Evolutionary conservation across 2,888 invertebrate genomes (phyloP).

Genomic region (Adelphocoris suturalis): DNA sequence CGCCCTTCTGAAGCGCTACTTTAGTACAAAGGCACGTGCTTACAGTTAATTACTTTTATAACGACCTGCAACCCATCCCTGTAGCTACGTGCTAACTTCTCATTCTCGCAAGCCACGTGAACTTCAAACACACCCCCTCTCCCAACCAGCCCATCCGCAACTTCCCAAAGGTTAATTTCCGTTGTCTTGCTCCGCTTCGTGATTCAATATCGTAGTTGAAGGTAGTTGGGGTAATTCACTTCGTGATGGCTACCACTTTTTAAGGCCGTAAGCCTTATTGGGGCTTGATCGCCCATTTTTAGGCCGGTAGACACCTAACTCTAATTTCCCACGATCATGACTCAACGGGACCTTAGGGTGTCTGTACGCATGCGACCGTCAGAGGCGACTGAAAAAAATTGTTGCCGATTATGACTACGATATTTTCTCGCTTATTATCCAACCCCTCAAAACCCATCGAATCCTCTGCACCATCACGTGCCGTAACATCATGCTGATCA

Average conservation of each 20-base stretch:
- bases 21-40: constrained; percentile 44
- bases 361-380: neutral
- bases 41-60: constrained; percentile 50
- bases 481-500: neutral
- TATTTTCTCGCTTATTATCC: neutral
- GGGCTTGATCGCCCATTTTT: constrained; percentile 6
- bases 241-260: constrained; percentile 32
- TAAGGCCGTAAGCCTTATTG: neutral
- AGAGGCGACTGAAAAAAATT: neutral
- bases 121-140: constrained; percentile 5
- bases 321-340: constrained; percentile 7
- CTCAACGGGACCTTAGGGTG: neutral
- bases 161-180: constrained; percentile 15
- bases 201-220: constrained; percentile 46
- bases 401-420: neutral
- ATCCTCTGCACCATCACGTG: neutral
- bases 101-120: constrained; percentile 39
- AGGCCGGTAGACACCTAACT: neutral
- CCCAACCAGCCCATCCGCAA: neutral
- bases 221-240: neutral
- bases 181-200: constrained; percentile 46
- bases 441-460: neutral
- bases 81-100: constrained; percentile 16
- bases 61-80: constrained; percentile 44
- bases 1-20: constrained; percentile 32